Percentiles rank a stretch among this genome's conserved stretches.
Evolutionary conservation across 1,140 invertebrate species (phyloP).

Genomic region (Drosophila kikkawai): DNA sequence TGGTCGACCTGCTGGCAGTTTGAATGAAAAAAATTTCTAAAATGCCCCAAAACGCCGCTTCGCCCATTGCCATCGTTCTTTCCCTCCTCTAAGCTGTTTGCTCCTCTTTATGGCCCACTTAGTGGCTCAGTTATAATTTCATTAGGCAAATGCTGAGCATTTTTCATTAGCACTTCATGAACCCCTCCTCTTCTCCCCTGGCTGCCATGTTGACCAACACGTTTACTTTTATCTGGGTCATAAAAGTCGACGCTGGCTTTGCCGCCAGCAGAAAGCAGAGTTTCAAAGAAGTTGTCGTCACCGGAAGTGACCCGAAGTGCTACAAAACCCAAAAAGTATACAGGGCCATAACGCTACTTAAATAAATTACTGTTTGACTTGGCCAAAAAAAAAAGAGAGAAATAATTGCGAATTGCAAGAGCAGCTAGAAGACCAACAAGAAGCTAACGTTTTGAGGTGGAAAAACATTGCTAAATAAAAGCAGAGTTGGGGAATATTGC

Average conservation of each 20-base stretch:
- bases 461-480: constrained; percentile 2
- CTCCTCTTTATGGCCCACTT: constrained; percentile 65
- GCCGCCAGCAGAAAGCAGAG: constrained; percentile 48
- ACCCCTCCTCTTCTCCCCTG: not conserved
- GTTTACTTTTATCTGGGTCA: constrained; percentile 80
- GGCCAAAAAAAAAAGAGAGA: constrained; percentile 27
- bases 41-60: constrained; percentile 37
- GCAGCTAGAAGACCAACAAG: not conserved
- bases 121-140: constrained; percentile 77
- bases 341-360: constrained; percentile 53
- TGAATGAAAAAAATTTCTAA: constrained; percentile 54
- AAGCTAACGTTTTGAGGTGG: constrained; percentile 1
- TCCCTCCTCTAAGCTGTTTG: constrained; percentile 2
- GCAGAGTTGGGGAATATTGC: not conserved
- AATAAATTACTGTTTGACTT: constrained; percentile 64
- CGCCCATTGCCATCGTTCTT: not conserved
- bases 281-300: constrained; percentile 57
- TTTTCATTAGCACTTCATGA: constrained; percentile 78
- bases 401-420: constrained; percentile 34
- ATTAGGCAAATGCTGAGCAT: constrained; percentile 79
- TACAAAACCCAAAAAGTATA: constrained; percentile 42
- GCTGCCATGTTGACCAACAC: constrained; percentile 63
- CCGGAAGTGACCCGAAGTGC: constrained; percentile 67
- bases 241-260: constrained; percentile 47
- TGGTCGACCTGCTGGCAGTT: constrained; percentile 30